A percentile compares a stretch with the other conserved stretches of the same genome.
phyloP scores from a whole-genome alignment of 2,113 vertebrate genomes.

The Leptosomus discolor region DNA sequence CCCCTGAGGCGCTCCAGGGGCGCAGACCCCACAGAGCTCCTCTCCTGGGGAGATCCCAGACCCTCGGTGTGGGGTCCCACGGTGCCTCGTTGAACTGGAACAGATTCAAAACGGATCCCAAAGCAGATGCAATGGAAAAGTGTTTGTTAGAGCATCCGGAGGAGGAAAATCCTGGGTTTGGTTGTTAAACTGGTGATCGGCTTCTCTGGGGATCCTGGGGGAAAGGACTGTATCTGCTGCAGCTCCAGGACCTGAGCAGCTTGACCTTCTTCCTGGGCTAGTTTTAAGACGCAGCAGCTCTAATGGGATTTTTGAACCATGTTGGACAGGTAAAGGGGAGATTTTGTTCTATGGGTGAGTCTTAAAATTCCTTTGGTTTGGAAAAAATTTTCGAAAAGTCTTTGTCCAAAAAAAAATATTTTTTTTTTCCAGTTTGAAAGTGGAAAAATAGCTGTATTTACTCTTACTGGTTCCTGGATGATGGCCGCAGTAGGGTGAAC shows the following conservation, averaged over 20 bases:
- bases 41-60: neutral
- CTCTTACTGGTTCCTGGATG: neutral
- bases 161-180: neutral
- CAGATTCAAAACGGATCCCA: neutral
- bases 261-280: too few relatives aligned
- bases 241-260: neutral
- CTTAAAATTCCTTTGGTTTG: neutral
- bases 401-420: too few relatives aligned
- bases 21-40: too few relatives aligned
- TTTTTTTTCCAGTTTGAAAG: neutral
- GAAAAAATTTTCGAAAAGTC: too few relatives aligned
- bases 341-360: neutral
- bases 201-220: neutral
- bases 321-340: neutral
- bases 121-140: neutral
- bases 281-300: neutral
- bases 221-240: neutral
- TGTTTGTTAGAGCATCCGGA: neutral
- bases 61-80: fast-evolving
- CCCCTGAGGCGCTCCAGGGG: neutral
- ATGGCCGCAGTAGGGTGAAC: neutral
- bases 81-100: neutral
- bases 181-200: neutral
- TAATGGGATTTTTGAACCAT: neutral
- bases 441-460: neutral